Evolutionary conservation across 2,797 vertebrate species (phyloP).

Genomic region (Enteromius fasciolatus): DNA sequence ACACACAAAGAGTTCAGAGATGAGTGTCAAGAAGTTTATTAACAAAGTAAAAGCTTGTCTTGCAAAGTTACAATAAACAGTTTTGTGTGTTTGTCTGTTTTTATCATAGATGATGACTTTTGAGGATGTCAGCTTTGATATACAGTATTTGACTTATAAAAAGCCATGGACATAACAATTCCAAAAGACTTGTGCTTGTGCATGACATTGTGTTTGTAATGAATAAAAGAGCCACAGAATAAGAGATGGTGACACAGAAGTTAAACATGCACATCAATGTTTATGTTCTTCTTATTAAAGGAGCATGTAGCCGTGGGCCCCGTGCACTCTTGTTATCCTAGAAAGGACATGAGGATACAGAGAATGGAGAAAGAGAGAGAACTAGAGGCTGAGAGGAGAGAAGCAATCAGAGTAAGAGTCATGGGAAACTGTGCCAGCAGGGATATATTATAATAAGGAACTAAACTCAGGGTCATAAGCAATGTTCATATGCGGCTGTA

Average conservation of each 20-base stretch:
- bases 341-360: conserved; percentile 38
- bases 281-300: conserved; percentile 50
- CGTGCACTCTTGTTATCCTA: conserved; percentile 44
- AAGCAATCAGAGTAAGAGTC: conserved; percentile 28
- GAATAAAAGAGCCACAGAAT: conserved; percentile 21
- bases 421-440: conserved; percentile 23
- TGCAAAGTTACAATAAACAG: not conserved
- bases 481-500: not conserved
- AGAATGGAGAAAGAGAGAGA: not conserved
- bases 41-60: not conserved
- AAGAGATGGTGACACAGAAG: conserved; percentile 37
- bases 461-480: conserved; percentile 20
- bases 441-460: conserved; percentile 14
- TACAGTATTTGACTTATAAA: conserved; percentile 38
- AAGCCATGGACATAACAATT: conserved; percentile 16
- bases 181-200: conserved; percentile 22
- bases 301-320: conserved; percentile 39
- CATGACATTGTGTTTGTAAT: conserved; percentile 26
- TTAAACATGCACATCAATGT: conserved; percentile 50
- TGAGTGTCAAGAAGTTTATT: not conserved
- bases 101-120: not conserved
- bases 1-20: not conserved
- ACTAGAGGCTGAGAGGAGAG: not conserved
- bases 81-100: not conserved
- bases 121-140: not conserved